Evolutionary conservation across 2,113 vertebrate genomes (phyloP).

Genomic region (Alouatta palliata): DNA sequence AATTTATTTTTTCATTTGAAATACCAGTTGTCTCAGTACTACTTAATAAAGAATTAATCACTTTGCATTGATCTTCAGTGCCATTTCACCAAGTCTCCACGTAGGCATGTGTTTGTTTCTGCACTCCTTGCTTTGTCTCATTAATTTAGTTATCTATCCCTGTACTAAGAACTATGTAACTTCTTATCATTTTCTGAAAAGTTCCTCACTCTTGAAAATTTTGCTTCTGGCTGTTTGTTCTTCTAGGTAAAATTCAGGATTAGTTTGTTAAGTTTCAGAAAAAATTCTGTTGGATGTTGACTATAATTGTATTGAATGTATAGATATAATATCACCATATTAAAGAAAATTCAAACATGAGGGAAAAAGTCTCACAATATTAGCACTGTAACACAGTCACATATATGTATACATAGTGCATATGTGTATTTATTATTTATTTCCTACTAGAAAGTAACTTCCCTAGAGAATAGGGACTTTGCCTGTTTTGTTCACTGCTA

Average conservation of each 20-base stretch:
- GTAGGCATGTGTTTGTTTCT: background rate
- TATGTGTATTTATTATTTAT: background rate
- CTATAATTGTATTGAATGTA: background rate
- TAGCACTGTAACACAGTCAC: background rate
- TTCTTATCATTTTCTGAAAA: background rate
- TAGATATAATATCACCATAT: background rate
- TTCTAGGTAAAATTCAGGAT: background rate
- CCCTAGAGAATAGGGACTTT: background rate
- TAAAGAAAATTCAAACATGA: background rate
- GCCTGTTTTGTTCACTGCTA: background rate
- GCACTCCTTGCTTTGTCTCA: background rate
- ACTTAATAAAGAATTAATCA: background rate
- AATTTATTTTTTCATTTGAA: background rate
- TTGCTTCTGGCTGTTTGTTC: background rate
- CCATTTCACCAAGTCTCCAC: background rate
- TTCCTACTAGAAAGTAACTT: constrained; percentile 20
- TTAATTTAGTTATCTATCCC: background rate
- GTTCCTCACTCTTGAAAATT: constrained; percentile 4
- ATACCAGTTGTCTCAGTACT: background rate
- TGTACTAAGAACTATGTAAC: background rate
- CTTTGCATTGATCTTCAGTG: background rate
- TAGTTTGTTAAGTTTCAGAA: background rate
- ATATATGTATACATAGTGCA: background rate
- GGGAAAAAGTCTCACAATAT: background rate
- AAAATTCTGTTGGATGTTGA: background rate